A percentile compares a stretch with the other conserved stretches of the same genome.
Conservation (phyloP, 2,797 vertebrate species). For the Hippocampus kuda region DNA sequence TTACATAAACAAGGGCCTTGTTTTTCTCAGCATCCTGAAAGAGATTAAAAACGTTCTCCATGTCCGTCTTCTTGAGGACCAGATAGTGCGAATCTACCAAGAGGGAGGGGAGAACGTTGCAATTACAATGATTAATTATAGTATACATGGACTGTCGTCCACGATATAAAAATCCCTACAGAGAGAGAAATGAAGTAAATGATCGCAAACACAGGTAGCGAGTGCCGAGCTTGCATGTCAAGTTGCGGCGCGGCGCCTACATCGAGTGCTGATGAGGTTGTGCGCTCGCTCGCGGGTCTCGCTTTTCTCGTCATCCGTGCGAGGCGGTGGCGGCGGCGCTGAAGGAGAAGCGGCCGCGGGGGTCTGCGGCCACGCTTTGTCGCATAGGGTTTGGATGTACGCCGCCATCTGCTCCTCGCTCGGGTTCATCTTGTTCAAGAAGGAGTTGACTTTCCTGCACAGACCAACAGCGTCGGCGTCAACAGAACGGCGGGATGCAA, state of each 20-base stretch:
- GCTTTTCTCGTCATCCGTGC: slow-evolving; percentile 51
- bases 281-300: slow-evolving; percentile 58
- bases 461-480: background rate
- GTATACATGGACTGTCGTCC: background rate
- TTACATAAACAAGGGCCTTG: slow-evolving; percentile 69
- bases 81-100: slow-evolving; percentile 53
- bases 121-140: background rate
- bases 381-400: slow-evolving; percentile 55
- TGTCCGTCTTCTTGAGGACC: slow-evolving; percentile 58
- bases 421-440: slow-evolving; percentile 62
- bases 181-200: background rate
- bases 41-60: slow-evolving; percentile 63
- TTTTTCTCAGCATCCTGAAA: slow-evolving; percentile 69
- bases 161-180: background rate
- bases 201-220: background rate
- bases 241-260: slow-evolving; percentile 33
- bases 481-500: background rate
- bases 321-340: slow-evolving; percentile 8
- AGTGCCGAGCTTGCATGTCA: too few relatives aligned
- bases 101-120: slow-evolving; percentile 2
- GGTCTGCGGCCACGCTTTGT: slow-evolving; percentile 59
- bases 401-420: slow-evolving; percentile 57
- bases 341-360: background rate
- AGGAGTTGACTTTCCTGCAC: slow-evolving; percentile 62
- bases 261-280: slow-evolving; percentile 58